Evolutionary conservation across 2,113 vertebrate species (phyloP), one percentile per base, ranked within the genome.

Genomic region (Apodemus speciosus): DNA sequence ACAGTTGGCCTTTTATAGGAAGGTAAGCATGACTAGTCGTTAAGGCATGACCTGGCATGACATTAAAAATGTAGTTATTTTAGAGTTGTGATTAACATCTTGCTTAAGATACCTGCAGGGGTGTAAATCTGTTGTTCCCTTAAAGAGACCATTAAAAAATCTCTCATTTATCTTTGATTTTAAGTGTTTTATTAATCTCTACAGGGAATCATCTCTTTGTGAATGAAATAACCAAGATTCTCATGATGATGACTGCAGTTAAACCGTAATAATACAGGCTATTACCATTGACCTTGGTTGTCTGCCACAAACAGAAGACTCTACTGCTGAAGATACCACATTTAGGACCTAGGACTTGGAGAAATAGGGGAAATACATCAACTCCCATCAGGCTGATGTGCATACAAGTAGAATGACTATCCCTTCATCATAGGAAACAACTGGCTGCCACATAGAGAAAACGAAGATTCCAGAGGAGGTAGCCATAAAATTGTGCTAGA

Each of bases 1-100:
- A 53, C 94, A 75, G 27, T 94, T 89, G 94, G 95, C 91, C 92
- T 77, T 90, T 92, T 85, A 86, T 38, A 93, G 84, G 84, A 89
- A 46, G 76, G 46, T 60, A 93, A 92, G 90, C 95, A 91, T 96
- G 91, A 88, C 86, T 80, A 88, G 92, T 85, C 95, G 66, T 76
- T 79, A 73, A 43, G 38, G 38, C 71, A 73, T 83, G 80, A 80
- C 66, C 56, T 86, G 77, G 64, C 46, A 85, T 95, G 15, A 68
- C 85, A 81, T 83, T 18, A 89, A 84, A 93, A 92, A 68, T 43
- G 40, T 76, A 46, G 49, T 81, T 80, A 53, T 75, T 32, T 43
- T 58, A 35, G 35, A 64, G 16, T 11, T 81, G 43, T 93, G 90
- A 91, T 85, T 85, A 95, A 76, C 9, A 18, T 73, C 58, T 76